phyloP scores from a whole-genome alignment of 2,888 invertebrate genomes.

The Brachylomia viminalis region DNA sequence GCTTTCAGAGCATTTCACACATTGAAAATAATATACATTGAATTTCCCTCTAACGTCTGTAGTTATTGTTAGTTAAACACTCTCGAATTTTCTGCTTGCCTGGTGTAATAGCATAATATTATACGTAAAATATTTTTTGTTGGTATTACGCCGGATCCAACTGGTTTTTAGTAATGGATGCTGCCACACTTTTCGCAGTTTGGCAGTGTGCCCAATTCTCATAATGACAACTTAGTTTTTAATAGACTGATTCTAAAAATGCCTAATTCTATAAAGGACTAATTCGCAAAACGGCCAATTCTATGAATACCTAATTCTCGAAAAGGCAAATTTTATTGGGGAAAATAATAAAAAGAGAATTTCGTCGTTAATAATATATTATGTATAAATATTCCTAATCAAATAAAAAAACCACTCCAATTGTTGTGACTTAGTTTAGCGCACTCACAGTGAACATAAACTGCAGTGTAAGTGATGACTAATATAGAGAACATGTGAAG shows the following conservation, averaged over 20 bases:
- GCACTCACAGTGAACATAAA: neutral
- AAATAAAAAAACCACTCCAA: no score
- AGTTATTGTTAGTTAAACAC: constrained; percentile 9
- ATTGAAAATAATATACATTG: neutral
- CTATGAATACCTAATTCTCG: no score
- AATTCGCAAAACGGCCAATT: no score
- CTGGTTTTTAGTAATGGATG: no score
- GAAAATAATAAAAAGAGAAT: no score
- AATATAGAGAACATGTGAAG: neutral
- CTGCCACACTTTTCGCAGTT: no score
- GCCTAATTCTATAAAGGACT: no score
- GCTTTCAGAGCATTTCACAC: neutral
- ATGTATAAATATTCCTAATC: no score
- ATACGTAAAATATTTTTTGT: neutral
- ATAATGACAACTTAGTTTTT: neutral
- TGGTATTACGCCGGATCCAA: no score
- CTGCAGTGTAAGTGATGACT: neutral
- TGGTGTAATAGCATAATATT: constrained; percentile 4
- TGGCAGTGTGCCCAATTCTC: neutral
- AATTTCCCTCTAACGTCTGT: constrained; percentile 1
- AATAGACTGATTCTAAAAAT: neutral
- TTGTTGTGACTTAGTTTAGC: neutral
- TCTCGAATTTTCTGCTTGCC: constrained; percentile 17
- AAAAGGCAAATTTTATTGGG: no score
- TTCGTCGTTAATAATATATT: no score